phyloP scores from a whole-genome alignment of 2,797 vertebrate genomes.

The Rachycentron canadum region DNA sequence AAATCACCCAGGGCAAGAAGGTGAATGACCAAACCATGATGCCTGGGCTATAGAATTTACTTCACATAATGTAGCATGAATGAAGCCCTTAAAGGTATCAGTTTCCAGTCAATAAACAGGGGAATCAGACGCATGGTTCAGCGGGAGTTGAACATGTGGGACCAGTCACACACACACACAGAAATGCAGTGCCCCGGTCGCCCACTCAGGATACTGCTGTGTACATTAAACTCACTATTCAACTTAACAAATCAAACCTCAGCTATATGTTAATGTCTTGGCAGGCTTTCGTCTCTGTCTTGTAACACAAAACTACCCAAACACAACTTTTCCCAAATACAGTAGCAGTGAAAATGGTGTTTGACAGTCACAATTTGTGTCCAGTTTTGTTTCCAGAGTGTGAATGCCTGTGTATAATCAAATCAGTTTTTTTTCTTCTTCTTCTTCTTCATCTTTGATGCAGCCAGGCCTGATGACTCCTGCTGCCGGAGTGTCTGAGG shows the following conservation, averaged over 20 bases:
- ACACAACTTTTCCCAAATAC: slow-evolving; percentile 57
- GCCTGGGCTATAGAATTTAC: slow-evolving; percentile 71
- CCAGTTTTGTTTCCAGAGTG: slow-evolving; percentile 47
- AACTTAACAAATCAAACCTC: slow-evolving; percentile 65
- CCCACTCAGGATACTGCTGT: slow-evolving; percentile 59
- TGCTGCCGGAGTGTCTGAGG: slow-evolving; percentile 74
- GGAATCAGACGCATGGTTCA: slow-evolving; percentile 74
- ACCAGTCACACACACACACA: slow-evolving; percentile 52
- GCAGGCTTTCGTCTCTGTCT: slow-evolving; percentile 23
- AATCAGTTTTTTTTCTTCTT: slow-evolving; percentile 25
- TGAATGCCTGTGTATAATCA: slow-evolving; percentile 51
- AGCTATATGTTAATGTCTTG: slow-evolving; percentile 48
- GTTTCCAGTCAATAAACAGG: slow-evolving; percentile 82
- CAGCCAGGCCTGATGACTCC: slow-evolving; percentile 66
- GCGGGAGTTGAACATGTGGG: slow-evolving; percentile 81
- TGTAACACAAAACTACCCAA: slow-evolving; percentile 72
- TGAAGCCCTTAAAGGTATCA: slow-evolving; percentile 81
- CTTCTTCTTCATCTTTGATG: slow-evolving; percentile 2
- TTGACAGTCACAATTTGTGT: slow-evolving; percentile 71
- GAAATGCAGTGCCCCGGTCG: slow-evolving; percentile 51
- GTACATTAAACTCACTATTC: slow-evolving; percentile 57
- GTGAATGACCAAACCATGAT: slow-evolving; percentile 58
- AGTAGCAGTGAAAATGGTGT: slow-evolving; percentile 68
- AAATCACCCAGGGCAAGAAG: slow-evolving; percentile 65
- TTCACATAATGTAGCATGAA: slow-evolving; percentile 79